Conservation (phyloP, 2,797 vertebrate genomes). For the Lepus townsendii region DNA sequence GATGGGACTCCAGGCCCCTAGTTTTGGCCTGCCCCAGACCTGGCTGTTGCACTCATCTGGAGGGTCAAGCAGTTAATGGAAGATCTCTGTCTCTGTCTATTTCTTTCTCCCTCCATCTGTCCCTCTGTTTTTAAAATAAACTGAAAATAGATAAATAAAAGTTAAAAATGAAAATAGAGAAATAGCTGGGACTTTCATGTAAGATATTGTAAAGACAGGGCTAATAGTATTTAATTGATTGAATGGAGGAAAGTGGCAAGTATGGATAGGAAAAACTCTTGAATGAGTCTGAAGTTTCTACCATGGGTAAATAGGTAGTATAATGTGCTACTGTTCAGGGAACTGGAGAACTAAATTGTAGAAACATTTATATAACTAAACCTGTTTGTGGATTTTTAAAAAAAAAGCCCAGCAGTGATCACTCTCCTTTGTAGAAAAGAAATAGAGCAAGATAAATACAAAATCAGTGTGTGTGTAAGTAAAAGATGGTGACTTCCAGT, state of each 20-base stretch:
- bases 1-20: too few relatives aligned
- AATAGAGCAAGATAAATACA: background rate
- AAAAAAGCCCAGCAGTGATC: background rate
- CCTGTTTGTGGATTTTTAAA: background rate
- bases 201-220: background rate
- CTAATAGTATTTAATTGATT: background rate
- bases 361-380: background rate
- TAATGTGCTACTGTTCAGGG: background rate
- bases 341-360: background rate
- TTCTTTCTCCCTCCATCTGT: too few relatives aligned
- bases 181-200: background rate
- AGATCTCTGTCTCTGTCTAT: too few relatives aligned
- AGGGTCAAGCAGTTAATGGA: too few relatives aligned
- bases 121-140: too few relatives aligned
- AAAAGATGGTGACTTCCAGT: background rate
- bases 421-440: slow-evolving; percentile 19
- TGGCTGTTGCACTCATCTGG: too few relatives aligned
- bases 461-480: background rate
- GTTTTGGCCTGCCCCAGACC: too few relatives aligned
- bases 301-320: background rate
- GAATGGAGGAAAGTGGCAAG: background rate
- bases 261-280: background rate
- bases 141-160: too few relatives aligned
- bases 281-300: background rate
- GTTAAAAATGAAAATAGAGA: too few relatives aligned